phyloP scores from a whole-genome alignment of 2,888 invertebrate species.

The Tinea trinotella region DNA sequence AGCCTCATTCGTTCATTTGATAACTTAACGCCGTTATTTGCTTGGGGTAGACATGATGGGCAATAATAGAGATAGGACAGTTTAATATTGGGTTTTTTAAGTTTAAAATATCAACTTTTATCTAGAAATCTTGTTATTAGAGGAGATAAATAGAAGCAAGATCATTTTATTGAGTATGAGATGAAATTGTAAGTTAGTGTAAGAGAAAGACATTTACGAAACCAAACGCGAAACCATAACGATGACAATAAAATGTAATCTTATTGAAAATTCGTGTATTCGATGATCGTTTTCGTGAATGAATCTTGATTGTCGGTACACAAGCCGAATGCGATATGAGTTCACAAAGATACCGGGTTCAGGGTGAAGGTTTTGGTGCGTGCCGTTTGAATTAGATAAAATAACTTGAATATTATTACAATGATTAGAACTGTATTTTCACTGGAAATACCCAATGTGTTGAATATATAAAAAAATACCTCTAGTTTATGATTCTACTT shows the following conservation, averaged over 20 bases:
- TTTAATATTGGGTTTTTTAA: too few relatives aligned
- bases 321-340: constrained; percentile 24
- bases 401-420: constrained; percentile 21
- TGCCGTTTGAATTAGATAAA: constrained; percentile 16
- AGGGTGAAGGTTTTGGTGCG: constrained; percentile 20
- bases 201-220: background rate
- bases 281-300: constrained; percentile 21
- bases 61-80: too few relatives aligned
- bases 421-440: constrained; percentile 18
- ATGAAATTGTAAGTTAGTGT: too few relatives aligned
- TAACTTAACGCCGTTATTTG: too few relatives aligned
- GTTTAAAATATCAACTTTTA: too few relatives aligned
- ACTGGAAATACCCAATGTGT: background rate
- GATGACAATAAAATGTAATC: background rate
- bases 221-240: background rate
- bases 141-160: too few relatives aligned
- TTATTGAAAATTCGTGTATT: background rate
- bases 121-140: too few relatives aligned
- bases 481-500: background rate
- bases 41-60: too few relatives aligned
- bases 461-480: too few relatives aligned
- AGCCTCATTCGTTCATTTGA: background rate
- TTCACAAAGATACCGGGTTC: constrained; percentile 23
- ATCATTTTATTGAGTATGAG: too few relatives aligned
- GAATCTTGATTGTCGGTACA: constrained; percentile 24